Percentiles rank a stretch among this genome's conserved stretches.
These are phyloP conservation scores for Ommatoiulus sabulosus DNA, from an alignment of 2,888 invertebrate species.

Conservation along the genomic window DNA sequence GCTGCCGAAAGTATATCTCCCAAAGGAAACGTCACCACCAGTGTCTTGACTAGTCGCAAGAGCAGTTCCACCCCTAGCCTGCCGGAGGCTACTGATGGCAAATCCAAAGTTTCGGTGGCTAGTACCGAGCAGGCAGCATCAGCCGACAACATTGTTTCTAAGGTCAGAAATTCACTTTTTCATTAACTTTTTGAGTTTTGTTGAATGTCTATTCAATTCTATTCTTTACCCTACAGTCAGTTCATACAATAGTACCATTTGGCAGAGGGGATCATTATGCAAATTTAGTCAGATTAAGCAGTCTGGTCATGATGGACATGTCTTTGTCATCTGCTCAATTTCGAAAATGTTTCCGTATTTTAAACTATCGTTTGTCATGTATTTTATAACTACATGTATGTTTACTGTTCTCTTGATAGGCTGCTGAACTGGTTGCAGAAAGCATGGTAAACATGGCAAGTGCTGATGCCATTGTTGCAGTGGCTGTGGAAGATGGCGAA, in stretches of 20 bases:
- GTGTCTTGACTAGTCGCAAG: conserved; percentile 81
- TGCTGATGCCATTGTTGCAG: conserved; percentile 72
- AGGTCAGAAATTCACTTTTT: conserved; percentile 67
- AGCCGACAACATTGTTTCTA: conserved; percentile 89
- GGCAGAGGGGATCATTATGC: too few relatives aligned
- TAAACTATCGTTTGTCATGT: neutral
- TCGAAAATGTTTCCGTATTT: too few relatives aligned
- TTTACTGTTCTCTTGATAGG: conserved; percentile 70
- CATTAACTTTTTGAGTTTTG: too few relatives aligned
- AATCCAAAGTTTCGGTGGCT: conserved; percentile 80
- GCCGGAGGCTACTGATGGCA: conserved; percentile 84
- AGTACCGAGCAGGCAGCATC: conserved; percentile 96
- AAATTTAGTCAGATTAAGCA: too few relatives aligned
- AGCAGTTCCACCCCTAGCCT: conserved; percentile 96
- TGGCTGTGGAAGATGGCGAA: conserved; percentile 57
- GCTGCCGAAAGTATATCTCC: conserved; percentile 37
- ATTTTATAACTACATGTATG: neutral
- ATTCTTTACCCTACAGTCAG: too few relatives aligned
- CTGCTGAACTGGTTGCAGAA: conserved; percentile 90
- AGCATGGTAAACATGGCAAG: conserved; percentile 80
- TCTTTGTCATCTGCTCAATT: too few relatives aligned
- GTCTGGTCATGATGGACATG: too few relatives aligned
- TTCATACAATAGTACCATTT: too few relatives aligned
- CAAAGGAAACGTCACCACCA: conserved; percentile 63
- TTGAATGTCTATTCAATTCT: too few relatives aligned